These are phyloP conservation scores for Nephrotoma guestfalica DNA, from an alignment of 2,888 invertebrate genomes.

Conservation along the genomic window DNA sequence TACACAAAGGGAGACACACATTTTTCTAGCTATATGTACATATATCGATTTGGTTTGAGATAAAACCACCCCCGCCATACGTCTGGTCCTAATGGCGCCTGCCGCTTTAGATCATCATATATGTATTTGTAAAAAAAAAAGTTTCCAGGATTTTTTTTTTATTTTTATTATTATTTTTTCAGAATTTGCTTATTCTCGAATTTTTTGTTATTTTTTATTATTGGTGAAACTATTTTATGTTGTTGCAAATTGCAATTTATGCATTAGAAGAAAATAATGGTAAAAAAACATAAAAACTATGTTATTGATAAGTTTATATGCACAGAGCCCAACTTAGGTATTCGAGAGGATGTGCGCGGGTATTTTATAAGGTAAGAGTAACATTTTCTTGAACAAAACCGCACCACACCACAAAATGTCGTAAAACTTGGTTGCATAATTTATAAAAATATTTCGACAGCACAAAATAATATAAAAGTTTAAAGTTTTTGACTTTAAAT, in stretches of 20 bases:
- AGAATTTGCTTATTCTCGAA: background rate
- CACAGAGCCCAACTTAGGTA: background rate
- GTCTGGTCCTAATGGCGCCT: slow-evolving; percentile 20
- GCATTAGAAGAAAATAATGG: background rate
- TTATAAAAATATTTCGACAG: background rate
- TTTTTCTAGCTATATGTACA: background rate
- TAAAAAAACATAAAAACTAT: background rate
- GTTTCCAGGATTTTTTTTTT: background rate
- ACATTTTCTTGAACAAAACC: background rate
- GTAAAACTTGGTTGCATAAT: background rate
- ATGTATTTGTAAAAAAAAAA: background rate
- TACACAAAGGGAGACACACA: background rate
- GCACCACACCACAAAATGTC: background rate
- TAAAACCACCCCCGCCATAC: slow-evolving; percentile 13
- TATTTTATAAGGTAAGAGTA: background rate
- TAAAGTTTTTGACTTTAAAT: background rate
- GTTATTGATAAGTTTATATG: background rate
- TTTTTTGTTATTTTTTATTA: background rate
- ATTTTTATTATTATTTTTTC: background rate
- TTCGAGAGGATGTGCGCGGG: background rate
- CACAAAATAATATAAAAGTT: background rate
- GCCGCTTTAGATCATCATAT: slow-evolving; percentile 4
- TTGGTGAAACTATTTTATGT: background rate
- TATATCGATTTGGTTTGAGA: background rate
- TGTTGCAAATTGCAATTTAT: background rate